Percentiles rank a stretch among this genome's conserved stretches.
phyloP scores from a whole-genome alignment of 2,113 vertebrate genomes.

The Coregonus clupeaformis region DNA sequence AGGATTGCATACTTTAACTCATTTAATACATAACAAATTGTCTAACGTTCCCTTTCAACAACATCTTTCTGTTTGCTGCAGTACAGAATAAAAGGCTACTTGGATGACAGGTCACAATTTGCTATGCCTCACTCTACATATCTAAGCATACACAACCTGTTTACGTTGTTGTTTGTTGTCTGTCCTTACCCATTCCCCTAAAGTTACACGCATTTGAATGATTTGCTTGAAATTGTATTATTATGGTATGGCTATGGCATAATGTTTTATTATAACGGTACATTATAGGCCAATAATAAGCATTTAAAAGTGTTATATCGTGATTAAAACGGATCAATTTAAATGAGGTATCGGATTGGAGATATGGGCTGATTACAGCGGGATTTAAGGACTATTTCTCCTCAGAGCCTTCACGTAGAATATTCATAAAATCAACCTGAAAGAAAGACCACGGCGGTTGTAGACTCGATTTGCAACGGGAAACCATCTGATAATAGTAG shows the following conservation, averaged over 20 bases:
- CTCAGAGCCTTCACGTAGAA: slow-evolving; percentile 48
- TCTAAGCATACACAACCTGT: neutral
- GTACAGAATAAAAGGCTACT: neutral
- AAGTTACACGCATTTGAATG: neutral
- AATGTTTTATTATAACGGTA: neutral
- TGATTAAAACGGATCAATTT: slow-evolving; percentile 55
- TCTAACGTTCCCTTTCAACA: neutral
- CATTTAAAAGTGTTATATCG: neutral
- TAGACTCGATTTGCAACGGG: slow-evolving; percentile 75
- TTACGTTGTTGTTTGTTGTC: neutral
- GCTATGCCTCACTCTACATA: neutral
- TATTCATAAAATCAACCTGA: slow-evolving; percentile 61
- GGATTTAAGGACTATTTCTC: slow-evolving; percentile 54
- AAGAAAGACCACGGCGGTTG: slow-evolving; percentile 60
- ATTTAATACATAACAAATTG: neutral
- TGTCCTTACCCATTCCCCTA: neutral
- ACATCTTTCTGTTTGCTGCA: neutral
- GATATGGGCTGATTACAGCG: slow-evolving; percentile 60
- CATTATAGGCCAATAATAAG: neutral
- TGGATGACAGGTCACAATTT: neutral
- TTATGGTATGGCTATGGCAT: neutral
- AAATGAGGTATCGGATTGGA: slow-evolving; percentile 47
- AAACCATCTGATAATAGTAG: slow-evolving; percentile 70
- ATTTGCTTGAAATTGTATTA: neutral
- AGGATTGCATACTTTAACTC: neutral